phyloP scores from a whole-genome alignment of 2,113 vertebrate genomes.

The Ginglymostoma cirratum region DNA sequence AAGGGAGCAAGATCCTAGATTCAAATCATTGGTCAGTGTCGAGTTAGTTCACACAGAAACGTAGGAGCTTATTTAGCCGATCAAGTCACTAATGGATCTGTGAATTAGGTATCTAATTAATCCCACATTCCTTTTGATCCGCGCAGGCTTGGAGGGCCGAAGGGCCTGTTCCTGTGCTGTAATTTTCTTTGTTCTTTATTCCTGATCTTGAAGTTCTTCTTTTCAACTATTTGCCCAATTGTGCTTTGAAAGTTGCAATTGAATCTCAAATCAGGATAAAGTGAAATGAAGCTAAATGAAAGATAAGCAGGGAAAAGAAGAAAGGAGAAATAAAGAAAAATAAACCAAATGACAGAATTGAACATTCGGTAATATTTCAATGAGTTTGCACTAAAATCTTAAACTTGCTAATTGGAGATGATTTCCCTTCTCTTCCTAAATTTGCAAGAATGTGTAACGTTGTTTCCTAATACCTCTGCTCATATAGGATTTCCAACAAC shows the following conservation, averaged over 20 bases:
- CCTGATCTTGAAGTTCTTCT: not conserved
- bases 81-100: not conserved
- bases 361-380: not conserved
- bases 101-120: not conserved
- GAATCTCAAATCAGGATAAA: not conserved
- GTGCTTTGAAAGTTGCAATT: not conserved
- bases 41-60: not conserved
- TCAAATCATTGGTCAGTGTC: not conserved
- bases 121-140: not conserved
- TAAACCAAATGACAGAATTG: not conserved
- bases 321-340: not conserved
- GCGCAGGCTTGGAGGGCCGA: too few relatives aligned
- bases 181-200: too few relatives aligned
- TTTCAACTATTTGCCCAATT: not conserved
- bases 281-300: not conserved
- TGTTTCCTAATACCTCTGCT: not conserved
- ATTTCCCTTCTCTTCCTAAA: not conserved
- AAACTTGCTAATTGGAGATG: not conserved
- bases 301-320: not conserved
- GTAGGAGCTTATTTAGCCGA: not conserved
- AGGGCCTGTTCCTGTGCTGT: too few relatives aligned
- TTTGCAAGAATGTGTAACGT: not conserved
- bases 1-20: not conserved
- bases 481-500: not conserved
- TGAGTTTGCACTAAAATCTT: not conserved